phyloP scores from a whole-genome alignment of 2,888 invertebrate genomes.

The Eustalomyia histrio region DNA sequence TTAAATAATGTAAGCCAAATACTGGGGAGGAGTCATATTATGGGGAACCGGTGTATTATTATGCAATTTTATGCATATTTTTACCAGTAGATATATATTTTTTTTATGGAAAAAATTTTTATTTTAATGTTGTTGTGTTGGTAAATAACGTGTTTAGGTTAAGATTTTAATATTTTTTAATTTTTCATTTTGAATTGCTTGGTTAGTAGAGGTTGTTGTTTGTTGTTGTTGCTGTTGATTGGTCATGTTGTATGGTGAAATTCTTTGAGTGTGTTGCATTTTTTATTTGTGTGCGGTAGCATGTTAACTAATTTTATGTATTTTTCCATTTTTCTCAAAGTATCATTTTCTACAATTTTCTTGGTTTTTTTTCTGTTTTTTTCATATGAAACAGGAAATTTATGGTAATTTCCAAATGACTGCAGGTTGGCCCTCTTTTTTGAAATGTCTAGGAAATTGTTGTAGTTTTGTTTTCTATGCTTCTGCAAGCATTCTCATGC shows the following conservation, averaged over 20 bases:
- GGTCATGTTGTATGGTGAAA: not conserved
- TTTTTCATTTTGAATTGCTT: constrained; percentile 14
- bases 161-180: not conserved
- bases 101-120: not conserved
- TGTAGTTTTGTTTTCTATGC: constrained; percentile 43
- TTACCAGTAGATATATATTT: not conserved
- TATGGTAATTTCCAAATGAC: constrained; percentile 61
- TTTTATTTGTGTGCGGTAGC: constrained; percentile 27
- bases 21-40: not conserved
- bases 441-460: constrained; percentile 55
- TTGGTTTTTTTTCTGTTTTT: not conserved
- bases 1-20: too few relatives aligned
- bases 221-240: not conserved
- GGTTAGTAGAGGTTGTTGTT: not conserved
- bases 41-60: not conserved
- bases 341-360: constrained; percentile 45
- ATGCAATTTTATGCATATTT: constrained; percentile 29
- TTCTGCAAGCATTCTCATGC: constrained; percentile 24
- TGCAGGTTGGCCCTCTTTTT: constrained; percentile 42
- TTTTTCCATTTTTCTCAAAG: constrained; percentile 31
- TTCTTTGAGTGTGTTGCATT: not conserved
- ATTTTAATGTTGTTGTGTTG: not conserved
- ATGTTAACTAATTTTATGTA: constrained; percentile 54
- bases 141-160: not conserved
- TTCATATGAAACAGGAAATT: constrained; percentile 59